Evolutionary conservation across 2,888 invertebrate species (phyloP).

Genomic region (Troides oblongomaculatus): DNA sequence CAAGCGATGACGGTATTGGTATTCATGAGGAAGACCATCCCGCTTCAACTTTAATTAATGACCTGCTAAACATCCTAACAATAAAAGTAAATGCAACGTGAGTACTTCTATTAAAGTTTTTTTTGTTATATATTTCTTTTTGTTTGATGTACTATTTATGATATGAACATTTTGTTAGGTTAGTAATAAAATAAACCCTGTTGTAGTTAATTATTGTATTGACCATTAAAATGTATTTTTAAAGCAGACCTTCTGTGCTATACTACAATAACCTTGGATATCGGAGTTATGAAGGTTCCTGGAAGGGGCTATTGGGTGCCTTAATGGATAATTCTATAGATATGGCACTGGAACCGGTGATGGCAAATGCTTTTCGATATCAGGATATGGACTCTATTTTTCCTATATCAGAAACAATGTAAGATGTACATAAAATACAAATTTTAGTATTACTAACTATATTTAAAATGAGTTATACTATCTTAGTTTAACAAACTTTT

Average conservation of each 20-base stretch:
- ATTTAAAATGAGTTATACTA: no score
- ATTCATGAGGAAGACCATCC: constrained; percentile 65
- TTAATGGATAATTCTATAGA: constrained; percentile 79
- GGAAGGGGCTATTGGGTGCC: constrained; percentile 82
- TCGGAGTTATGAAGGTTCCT: constrained; percentile 77
- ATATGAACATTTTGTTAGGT: no score
- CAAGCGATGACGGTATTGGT: constrained; percentile 54
- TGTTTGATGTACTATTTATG: no score
- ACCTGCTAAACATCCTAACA: constrained; percentile 68
- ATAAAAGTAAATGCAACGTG: constrained; percentile 71
- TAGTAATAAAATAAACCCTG: no score
- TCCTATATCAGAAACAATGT: constrained; percentile 82
- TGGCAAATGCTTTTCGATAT: constrained; percentile 72
- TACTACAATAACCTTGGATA: constrained; percentile 68
- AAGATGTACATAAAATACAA: constrained; percentile 41
- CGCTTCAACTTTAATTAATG: constrained; percentile 72
- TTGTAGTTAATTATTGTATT: no score
- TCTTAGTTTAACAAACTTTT: no score
- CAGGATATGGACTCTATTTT: constrained; percentile 81
- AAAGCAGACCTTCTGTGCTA: constrained; percentile 48
- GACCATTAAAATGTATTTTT: not conserved
- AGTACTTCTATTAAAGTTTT: constrained; percentile 30
- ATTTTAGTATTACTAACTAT: not conserved
- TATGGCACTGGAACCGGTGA: constrained; percentile 80
- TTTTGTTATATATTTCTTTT: not conserved